Base-by-base conservation (phyloP, 1,140 invertebrate genomes). In the Macrocentrus cingulum region DNA sequence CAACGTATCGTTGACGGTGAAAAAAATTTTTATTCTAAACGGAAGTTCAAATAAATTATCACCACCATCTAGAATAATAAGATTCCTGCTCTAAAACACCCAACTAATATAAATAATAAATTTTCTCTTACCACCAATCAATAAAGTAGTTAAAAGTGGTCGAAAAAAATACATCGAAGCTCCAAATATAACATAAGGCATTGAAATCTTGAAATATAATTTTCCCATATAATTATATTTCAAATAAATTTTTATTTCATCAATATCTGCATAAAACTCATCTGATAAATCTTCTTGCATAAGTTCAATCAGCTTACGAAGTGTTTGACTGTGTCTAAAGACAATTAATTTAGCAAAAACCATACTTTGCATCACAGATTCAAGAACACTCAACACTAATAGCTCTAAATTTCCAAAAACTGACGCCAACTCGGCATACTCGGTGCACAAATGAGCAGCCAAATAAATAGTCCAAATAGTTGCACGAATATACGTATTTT, bases 151-250 rank as follows among this genome's bases (percentile, higher is more conserved):
- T 8, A 39, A n/a, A 4, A 56, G 2, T 20, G 66, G 66, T 32
- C 64, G 59, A 3, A 61, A 5, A 29, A 62, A 67, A 18, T 63
- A 50, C 8, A 60, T 7, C 3, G 34, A 8, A 6, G 64, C 58
- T 6, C 52, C 60, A 18, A 53, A 32, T 29, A 59, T 41, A 19
- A 67, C 61, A 13, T 58, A 56, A 1, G 62, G 42, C 11, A 59
- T 55, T 1, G 66, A 63, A 6, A 60, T 16, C 45, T 65, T 65
- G 9, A 45, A 56, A 51, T 63, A 68, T 23, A 60, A 18, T 55
- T 68, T 66, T 2, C 61, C 60, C 37, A 56, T 36, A 7, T 32
- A 58, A 56, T 66, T 66, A 19, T 68, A 68, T 50, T 46, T 61
- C 4, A 60, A 32, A 25, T 68, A 68, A 32, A 68, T 60, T 20